phyloP scores from a whole-genome alignment of 2,888 invertebrate species.

The Andrena trimmerana region DNA sequence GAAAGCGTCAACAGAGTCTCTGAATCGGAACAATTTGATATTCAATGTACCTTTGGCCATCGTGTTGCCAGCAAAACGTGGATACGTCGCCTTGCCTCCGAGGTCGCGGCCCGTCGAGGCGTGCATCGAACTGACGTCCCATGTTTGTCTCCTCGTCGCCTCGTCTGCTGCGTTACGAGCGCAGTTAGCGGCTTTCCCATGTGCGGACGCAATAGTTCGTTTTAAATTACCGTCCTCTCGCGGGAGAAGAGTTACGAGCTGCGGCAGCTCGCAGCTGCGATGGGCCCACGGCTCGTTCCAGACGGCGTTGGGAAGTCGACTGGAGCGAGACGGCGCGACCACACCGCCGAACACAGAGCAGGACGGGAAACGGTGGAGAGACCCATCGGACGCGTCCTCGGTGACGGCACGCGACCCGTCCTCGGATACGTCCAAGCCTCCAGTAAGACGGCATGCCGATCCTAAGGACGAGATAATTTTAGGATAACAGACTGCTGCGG shows the following conservation, averaged over 20 bases:
- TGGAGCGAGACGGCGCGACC: not conserved
- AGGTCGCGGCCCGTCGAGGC: not conserved
- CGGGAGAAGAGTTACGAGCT: conserved; percentile 62
- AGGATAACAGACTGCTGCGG: conserved; percentile 73
- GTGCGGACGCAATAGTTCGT: conserved; percentile 45
- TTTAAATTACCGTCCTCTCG: conserved; percentile 59
- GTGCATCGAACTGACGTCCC: not conserved
- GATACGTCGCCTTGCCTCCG: too few species aligned
- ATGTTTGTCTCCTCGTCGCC: not conserved
- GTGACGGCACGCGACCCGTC: conserved; percentile 65
- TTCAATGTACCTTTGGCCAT: too few species aligned
- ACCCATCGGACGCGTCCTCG: conserved; percentile 4
- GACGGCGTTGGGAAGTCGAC: conserved; percentile 38
- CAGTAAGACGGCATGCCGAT: conserved; percentile 69
- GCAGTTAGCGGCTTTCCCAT: conserved; percentile 33
- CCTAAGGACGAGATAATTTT: conserved; percentile 79
- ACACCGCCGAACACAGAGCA: not conserved
- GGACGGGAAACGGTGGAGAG: not conserved
- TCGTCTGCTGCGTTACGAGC: conserved; percentile 15
- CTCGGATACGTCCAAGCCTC: conserved; percentile 53
- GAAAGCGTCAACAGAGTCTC: too few species aligned
- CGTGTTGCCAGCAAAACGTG: too few species aligned
- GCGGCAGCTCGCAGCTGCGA: conserved; percentile 54
- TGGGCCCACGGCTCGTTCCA: conserved; percentile 32
- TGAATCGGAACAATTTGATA: too few species aligned